A percentile compares a stretch with the other conserved stretches of the same genome.
phyloP scores from a whole-genome alignment of 2,797 vertebrate genomes.

The Peromyscus aztecus region DNA sequence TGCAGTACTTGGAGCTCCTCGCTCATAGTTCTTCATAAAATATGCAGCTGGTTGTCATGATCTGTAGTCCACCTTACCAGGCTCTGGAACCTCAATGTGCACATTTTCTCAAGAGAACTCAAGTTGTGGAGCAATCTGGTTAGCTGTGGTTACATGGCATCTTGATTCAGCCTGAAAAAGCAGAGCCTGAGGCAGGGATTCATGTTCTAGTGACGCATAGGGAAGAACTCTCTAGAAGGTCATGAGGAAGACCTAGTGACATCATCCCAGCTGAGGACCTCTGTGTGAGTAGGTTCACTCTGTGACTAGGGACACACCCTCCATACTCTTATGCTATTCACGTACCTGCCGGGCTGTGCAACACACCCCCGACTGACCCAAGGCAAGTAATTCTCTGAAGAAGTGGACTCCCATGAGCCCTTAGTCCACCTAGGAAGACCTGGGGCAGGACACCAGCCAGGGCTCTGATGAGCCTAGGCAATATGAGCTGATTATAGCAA shows the following conservation, averaged over 20 bases:
- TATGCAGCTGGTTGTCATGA: not conserved
- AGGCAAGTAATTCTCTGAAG: not conserved
- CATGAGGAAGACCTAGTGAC: not conserved
- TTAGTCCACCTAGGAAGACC: not conserved
- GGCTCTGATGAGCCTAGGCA: not conserved
- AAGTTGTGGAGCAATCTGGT: not conserved
- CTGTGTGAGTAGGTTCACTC: not conserved
- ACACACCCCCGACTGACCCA: not conserved
- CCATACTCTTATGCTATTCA: no score
- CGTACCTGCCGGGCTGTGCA: not conserved
- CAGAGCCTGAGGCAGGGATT: not conserved
- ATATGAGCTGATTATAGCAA: not conserved
- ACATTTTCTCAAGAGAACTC: not conserved
- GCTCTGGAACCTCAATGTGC: not conserved
- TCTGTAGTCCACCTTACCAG: not conserved
- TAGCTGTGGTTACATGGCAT: no score
- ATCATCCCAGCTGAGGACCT: not conserved
- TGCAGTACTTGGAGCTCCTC: not conserved
- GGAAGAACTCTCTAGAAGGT: not conserved
- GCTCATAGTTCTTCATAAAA: not conserved
- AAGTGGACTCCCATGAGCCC: not conserved
- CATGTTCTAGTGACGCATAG: not conserved
- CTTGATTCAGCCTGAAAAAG: not conserved
- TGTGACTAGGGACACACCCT: not conserved
- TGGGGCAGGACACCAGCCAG: not conserved